Base-by-base conservation (phyloP, 2,113 vertebrate genomes). In the Egretta garzetta region DNA sequence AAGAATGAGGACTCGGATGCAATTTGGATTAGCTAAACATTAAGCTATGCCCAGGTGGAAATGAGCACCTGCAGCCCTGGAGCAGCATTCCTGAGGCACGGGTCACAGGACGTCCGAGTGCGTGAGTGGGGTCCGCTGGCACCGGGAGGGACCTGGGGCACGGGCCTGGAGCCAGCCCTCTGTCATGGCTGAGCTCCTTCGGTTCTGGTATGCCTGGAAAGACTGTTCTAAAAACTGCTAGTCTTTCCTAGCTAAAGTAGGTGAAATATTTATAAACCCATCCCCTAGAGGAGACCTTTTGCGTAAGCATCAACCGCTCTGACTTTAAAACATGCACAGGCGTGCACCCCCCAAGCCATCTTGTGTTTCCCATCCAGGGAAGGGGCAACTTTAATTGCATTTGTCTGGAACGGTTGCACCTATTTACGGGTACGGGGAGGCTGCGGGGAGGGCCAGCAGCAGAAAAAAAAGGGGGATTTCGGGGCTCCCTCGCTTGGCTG, bases 241-340 rank as follows among this genome's bases (percentile, higher is more conserved):
- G 92, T 70, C 89, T 95, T 94, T 33, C 86, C 93, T 76, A 82
- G 96, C 93, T 96, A 81, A 97, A 98, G 96, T 96, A 96, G 96
- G 97, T 97, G 96, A 98, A 97, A 97, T 98, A 98, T 98, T 98
- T 98, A 97, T 98, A 96, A 98, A 96, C 11, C 88, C 82, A 92
- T 94, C 91, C 92, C 95, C 97, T 52, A 89, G 97, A 97, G 97
- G 96, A 97, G 96, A 96, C 96, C 95, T 97, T 96, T 74, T 97
- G 96, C 93, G 45, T 85, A 89, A 97, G 96, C 97, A 87, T 56
- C 95, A 86, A 79, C 75, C 49, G 14, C 91, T 91, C 89, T 4
- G 64, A 21, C 93, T 93, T 60, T 15, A 52, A 70, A 83, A 93
- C 26, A 8, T 7, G n/a, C 53, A 6, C 19, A 20, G 22, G 11